These are phyloP conservation scores for Calidris pygmaea DNA, from an alignment of 2,113 vertebrate species.

Conservation along the genomic window DNA sequence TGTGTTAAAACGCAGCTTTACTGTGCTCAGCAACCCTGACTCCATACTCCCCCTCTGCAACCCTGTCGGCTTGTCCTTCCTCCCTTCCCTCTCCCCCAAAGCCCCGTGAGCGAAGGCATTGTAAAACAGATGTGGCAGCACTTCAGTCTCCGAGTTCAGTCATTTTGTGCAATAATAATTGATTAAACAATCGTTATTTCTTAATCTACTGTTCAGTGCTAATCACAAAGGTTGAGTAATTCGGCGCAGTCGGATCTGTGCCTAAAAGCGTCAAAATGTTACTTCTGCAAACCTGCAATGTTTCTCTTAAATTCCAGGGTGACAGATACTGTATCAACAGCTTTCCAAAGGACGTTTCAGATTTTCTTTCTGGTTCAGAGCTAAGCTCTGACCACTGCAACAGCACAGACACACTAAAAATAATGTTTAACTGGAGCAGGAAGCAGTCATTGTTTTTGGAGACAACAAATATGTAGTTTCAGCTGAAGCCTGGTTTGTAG, in stretches of 20 bases:
- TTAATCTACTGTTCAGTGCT: background rate
- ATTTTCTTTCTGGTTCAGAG: background rate
- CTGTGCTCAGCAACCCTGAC: background rate
- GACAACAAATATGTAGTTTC: background rate
- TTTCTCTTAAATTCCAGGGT: background rate
- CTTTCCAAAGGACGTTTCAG: background rate
- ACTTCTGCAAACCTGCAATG: background rate
- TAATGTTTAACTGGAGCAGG: background rate
- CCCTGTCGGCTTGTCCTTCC: background rate
- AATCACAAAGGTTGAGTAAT: background rate
- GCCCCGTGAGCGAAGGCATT: background rate
- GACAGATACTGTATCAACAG: background rate
- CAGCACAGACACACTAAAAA: background rate
- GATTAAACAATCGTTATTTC: background rate
- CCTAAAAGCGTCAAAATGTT: background rate
- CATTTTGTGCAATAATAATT: background rate
- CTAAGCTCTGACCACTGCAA: background rate
- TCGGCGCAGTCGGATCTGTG: background rate
- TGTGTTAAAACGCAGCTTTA: background rate
- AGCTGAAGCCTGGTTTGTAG: background rate
- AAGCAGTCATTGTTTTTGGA: background rate
- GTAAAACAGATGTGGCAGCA: background rate
- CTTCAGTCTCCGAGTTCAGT: background rate
- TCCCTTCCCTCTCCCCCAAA: background rate
- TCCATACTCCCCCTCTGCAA: fast-evolving